Conservation (phyloP, 2,113 vertebrate genomes). For the Ciconia maguari region DNA sequence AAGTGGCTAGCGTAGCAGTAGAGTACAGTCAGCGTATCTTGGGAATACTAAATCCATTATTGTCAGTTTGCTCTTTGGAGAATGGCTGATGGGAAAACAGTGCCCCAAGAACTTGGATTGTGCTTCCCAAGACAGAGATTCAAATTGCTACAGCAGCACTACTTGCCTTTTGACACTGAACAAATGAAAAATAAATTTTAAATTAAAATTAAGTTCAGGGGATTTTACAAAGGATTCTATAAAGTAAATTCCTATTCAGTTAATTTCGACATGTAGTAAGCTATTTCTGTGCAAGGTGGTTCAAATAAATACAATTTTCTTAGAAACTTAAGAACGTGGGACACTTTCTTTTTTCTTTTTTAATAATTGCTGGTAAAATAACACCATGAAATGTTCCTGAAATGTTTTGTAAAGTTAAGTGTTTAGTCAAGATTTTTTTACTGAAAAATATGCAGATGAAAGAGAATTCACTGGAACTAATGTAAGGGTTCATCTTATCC, state of each 20-base stretch:
- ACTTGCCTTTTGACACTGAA: constrained; percentile 27
- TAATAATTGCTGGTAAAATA: background rate
- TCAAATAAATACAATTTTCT: background rate
- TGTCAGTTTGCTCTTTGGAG: constrained; percentile 57
- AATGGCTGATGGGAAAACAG: constrained; percentile 30
- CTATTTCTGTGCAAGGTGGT: background rate
- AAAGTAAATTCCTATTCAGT: constrained; percentile 12
- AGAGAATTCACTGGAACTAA: background rate
- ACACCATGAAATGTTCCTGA: background rate
- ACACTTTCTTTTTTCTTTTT: background rate
- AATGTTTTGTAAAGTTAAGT: background rate
- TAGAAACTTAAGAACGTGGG: background rate
- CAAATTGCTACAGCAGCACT: constrained; percentile 14
- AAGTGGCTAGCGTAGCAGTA: background rate
- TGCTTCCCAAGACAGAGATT: constrained; percentile 8
- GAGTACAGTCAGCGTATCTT: background rate
- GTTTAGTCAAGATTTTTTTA: background rate
- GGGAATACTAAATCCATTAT: constrained; percentile 56
- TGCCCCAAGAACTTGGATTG: background rate
- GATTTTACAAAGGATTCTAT: background rate
- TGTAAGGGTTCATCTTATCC: background rate
- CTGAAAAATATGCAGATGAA: background rate
- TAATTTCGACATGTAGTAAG: background rate
- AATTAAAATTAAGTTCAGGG: background rate
- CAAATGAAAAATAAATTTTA: constrained; percentile 44